These are phyloP conservation scores for Agrenia bidenticulata DNA, from an alignment of 2,888 invertebrate species.

Conservation along the genomic window DNA sequence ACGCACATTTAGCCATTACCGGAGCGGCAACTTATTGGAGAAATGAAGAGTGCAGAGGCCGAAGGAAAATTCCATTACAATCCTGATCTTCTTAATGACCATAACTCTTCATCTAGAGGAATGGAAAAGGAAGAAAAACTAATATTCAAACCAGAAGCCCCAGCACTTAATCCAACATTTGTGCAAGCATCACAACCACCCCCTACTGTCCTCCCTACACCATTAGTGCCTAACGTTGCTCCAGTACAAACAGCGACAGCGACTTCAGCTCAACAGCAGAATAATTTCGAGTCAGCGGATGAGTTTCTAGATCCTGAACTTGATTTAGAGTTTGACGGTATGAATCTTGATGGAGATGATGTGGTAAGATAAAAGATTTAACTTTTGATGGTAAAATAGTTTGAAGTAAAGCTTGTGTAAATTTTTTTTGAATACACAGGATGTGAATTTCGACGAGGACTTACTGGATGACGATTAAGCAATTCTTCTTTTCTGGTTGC, in stretches of 20 bases:
- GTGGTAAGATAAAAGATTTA: conserved; percentile 60
- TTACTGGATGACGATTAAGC: conserved; percentile 64
- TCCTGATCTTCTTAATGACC: conserved; percentile 33
- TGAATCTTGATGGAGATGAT: conserved; percentile 77
- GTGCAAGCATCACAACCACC: conserved; percentile 28
- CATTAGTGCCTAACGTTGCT: conserved; percentile 19
- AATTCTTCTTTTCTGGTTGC: background rate
- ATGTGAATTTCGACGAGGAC: conserved; percentile 73
- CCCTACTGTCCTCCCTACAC: conserved; percentile 29
- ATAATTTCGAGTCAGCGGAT: conserved; percentile 53
- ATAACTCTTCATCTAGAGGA: conserved; percentile 14
- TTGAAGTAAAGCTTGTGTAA: background rate
- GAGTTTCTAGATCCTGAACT: conserved; percentile 68
- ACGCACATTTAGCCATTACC: conserved; percentile 66
- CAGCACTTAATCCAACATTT: conserved; percentile 17
- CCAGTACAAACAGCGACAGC: conserved; percentile 26
- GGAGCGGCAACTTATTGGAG: conserved; percentile 70
- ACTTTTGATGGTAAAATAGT: background rate
- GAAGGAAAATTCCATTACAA: conserved; percentile 60
- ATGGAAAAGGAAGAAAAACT: conserved; percentile 40
- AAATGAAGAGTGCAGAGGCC: conserved; percentile 67
- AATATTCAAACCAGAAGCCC: conserved; percentile 9
- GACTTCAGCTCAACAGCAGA: conserved; percentile 31
- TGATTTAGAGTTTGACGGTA: conserved; percentile 79
- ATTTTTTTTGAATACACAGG: conserved; percentile 60